Conservation (phyloP, 2,888 invertebrate genomes). For the Tetanocera ferruginea region DNA sequence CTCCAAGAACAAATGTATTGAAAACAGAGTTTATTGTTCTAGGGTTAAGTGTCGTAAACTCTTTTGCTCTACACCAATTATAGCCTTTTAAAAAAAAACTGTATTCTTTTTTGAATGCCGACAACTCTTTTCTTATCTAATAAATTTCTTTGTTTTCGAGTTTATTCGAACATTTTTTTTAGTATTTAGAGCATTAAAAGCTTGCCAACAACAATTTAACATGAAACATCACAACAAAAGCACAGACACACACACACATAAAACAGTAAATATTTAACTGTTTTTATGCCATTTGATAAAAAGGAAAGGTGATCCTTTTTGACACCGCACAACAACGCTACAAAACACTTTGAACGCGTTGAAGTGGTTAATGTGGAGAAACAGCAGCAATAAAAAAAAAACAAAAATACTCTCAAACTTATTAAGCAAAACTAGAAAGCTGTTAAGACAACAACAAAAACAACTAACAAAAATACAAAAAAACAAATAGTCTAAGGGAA, state of each 20-base stretch:
- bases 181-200: no score
- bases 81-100: no score
- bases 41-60: no score
- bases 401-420: conserved; percentile 4
- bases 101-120: no score
- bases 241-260: not conserved
- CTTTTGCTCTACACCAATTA: no score
- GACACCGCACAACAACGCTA: not conserved
- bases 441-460: no score
- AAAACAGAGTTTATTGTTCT: no score
- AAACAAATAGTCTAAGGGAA: not conserved
- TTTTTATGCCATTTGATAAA: not conserved
- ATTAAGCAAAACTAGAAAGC: not conserved
- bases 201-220: not conserved
- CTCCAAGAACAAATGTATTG: no score
- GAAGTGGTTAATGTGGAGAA: not conserved
- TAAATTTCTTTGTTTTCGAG: not conserved
- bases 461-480: no score
- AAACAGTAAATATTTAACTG: not conserved
- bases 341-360: not conserved
- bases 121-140: not conserved
- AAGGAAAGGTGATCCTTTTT: not conserved
- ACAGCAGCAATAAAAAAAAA: not conserved
- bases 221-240: not conserved
- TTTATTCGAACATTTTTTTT: no score